phyloP scores from a whole-genome alignment of 2,113 vertebrate species.

The Ascaphus truei region DNA sequence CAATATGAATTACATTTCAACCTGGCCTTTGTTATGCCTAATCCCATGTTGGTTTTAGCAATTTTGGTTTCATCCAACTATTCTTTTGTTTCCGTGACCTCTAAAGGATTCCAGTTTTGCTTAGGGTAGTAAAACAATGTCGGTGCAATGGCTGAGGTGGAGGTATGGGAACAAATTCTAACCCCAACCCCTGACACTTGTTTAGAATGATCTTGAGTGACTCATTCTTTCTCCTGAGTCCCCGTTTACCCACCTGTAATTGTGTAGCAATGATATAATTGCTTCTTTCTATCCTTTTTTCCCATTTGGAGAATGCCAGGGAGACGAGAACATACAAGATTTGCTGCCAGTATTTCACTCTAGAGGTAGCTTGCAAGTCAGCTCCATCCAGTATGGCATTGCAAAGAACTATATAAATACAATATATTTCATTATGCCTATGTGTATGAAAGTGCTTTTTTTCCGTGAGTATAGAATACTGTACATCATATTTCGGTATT shows the following conservation, averaged over 20 bases:
- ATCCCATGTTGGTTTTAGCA: neutral
- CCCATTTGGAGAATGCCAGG: neutral
- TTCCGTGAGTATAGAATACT: neutral
- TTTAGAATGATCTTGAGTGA: too few relatives aligned
- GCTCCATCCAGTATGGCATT: neutral
- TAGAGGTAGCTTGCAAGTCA: neutral
- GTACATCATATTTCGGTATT: too few relatives aligned
- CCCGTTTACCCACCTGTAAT: neutral
- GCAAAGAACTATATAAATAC: neutral
- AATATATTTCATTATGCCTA: neutral
- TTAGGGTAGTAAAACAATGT: too few relatives aligned
- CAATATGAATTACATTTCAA: neutral
- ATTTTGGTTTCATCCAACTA: neutral
- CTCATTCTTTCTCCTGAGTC: neutral
- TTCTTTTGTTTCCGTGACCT: neutral
- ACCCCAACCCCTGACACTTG: too few relatives aligned
- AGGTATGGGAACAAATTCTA: too few relatives aligned
- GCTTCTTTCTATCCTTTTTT: neutral
- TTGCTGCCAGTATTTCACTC: too few relatives aligned
- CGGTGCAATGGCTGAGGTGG: too few relatives aligned
- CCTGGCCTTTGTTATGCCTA: neutral
- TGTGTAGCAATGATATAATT: neutral
- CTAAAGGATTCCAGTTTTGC: neutral
- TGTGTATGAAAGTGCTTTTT: neutral
- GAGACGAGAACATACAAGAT: neutral